Conservation (phyloP, 2,797 vertebrate genomes). For the Siniperca scherzeri region DNA sequence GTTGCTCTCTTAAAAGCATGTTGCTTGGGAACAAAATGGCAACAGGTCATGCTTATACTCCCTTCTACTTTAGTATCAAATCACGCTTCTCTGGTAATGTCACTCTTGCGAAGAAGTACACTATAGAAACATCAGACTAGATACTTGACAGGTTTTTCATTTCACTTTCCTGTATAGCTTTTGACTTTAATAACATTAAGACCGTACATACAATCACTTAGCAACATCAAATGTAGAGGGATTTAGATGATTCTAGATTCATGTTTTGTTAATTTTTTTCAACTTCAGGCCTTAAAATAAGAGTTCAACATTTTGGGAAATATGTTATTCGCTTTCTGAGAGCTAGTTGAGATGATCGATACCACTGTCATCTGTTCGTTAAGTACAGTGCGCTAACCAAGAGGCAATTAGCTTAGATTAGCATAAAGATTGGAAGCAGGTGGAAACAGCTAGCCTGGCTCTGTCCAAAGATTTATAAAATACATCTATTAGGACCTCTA, state of each 20-base stretch:
- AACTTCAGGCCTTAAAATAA: background rate
- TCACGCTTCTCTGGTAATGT: slow-evolving; percentile 22
- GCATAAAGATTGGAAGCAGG: background rate
- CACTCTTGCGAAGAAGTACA: background rate
- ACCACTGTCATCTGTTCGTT: background rate
- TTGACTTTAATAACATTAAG: background rate
- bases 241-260: background rate
- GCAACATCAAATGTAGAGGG: background rate
- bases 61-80: slow-evolving; percentile 27
- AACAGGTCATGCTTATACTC: slow-evolving; percentile 25
- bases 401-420: background rate
- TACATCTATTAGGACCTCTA: background rate
- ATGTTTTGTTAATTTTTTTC: background rate
- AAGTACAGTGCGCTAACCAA: background rate
- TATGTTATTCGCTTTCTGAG: background rate
- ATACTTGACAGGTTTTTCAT: background rate
- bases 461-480: no score
- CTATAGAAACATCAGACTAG: background rate
- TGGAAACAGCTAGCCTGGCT: background rate
- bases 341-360: background rate
- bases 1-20: slow-evolving; percentile 20
- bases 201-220: background rate
- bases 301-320: background rate
- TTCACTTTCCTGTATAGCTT: background rate
- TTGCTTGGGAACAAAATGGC: slow-evolving; percentile 47